Evolutionary conservation across 2,797 vertebrate genomes (phyloP).

Genomic region (Sebastes trivittatus): DNA sequence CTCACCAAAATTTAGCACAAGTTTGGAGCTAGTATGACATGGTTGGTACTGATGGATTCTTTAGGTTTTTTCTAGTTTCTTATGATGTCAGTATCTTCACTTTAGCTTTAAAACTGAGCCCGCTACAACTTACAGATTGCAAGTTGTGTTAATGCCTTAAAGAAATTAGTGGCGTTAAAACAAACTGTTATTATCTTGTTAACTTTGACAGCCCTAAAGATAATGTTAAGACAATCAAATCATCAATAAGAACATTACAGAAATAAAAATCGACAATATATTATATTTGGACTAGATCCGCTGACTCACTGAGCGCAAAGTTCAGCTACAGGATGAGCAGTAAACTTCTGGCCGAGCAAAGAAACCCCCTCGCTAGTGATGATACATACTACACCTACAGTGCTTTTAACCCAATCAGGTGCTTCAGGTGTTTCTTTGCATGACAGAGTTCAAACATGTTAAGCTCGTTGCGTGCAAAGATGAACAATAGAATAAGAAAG

Average conservation of each 20-base stretch:
- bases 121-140: too few species aligned
- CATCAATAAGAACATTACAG: not conserved
- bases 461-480: not conserved
- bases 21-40: too few species aligned
- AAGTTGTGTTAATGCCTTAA: rapidly evolving
- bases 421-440: not conserved
- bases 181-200: too few species aligned
- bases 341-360: not conserved
- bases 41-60: too few species aligned
- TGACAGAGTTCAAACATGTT: not conserved
- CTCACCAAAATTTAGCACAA: too few species aligned
- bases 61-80: too few species aligned
- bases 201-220: not conserved
- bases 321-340: not conserved
- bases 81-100: too few species aligned
- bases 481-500: not conserved
- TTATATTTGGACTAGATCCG: not conserved
- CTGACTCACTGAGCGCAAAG: not conserved
- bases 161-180: too few species aligned
- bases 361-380: not conserved
- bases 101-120: too few species aligned
- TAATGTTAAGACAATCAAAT: too few species aligned
- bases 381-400: not conserved
- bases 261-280: not conserved
- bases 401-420: not conserved